These are phyloP conservation scores for Epinephelus coioides DNA, from an alignment of 2,797 vertebrate species.

Conservation along the genomic window DNA sequence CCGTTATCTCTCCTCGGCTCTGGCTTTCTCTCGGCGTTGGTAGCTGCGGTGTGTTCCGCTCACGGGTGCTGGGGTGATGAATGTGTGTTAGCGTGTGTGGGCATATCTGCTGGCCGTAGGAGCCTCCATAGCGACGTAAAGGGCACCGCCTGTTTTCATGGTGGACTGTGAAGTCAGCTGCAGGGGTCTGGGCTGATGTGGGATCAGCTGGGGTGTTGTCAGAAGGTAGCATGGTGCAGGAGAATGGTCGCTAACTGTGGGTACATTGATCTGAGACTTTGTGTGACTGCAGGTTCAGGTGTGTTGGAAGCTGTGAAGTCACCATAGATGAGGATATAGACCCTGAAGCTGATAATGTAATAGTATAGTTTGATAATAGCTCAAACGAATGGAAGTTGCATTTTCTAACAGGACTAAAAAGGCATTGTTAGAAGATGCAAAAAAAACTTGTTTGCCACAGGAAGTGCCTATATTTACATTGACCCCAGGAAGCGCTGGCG, in stretches of 20 bases:
- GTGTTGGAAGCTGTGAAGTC: constrained; percentile 11
- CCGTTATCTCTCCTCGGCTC: constrained; percentile 61
- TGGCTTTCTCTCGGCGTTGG: constrained; percentile 32
- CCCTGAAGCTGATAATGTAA: not conserved
- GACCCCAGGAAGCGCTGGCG: constrained; percentile 27
- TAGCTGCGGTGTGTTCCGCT: constrained; percentile 49
- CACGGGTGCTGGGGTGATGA: constrained; percentile 63
- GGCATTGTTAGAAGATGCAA: not conserved
- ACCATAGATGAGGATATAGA: not conserved
- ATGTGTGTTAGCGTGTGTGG: constrained; percentile 66
- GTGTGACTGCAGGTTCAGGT: constrained; percentile 15
- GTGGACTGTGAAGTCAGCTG: constrained; percentile 71
- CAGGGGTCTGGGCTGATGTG: constrained; percentile 52
- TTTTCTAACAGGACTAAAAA: not conserved
- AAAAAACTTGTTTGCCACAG: constrained; percentile 17
- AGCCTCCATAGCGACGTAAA: constrained; percentile 75
- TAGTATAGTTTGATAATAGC: not conserved
- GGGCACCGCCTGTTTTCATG: constrained; percentile 72
- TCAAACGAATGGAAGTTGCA: not conserved
- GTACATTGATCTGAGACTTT: constrained; percentile 1
- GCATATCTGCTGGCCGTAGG: constrained; percentile 67
- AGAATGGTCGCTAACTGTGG: constrained; percentile 14
- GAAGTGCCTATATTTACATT: constrained; percentile 36
- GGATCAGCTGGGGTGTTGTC: constrained; percentile 70
- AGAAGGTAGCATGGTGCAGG: constrained; percentile 39